phyloP scores from a whole-genome alignment of 2,888 invertebrate species.

The Mimas tiliae region DNA sequence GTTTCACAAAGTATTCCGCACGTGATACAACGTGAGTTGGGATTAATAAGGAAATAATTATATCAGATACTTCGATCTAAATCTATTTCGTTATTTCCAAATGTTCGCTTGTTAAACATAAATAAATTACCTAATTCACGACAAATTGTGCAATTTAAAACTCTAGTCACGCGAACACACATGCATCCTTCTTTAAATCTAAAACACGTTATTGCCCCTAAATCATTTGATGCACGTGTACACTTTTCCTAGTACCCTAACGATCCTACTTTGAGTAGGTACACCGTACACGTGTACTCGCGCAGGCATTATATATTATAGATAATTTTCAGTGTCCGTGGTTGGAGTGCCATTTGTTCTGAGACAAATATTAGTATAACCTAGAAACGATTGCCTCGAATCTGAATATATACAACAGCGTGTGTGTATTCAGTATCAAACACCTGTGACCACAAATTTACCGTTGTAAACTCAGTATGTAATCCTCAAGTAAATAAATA shows the following conservation, averaged over 20 bases:
- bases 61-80: no score
- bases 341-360: background rate
- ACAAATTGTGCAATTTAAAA: background rate
- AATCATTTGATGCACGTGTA: background rate
- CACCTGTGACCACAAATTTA: constrained; percentile 21
- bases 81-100: no score
- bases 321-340: background rate
- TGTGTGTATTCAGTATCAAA: background rate
- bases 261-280: no score
- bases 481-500: no score
- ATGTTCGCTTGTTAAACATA: background rate
- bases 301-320: background rate
- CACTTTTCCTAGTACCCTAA: background rate
- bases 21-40: background rate
- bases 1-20: background rate
- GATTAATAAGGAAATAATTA: background rate
- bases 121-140: background rate
- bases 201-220: background rate
- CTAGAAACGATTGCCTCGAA: constrained; percentile 16
- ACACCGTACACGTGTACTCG: no score
- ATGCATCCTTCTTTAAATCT: constrained; percentile 1
- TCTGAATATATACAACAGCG: background rate
- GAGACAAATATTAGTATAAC: constrained; percentile 9
- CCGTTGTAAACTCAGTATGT: no score
- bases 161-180: background rate